Conservation (phyloP, 2,113 vertebrate species). For the Mirounga angustirostris region DNA sequence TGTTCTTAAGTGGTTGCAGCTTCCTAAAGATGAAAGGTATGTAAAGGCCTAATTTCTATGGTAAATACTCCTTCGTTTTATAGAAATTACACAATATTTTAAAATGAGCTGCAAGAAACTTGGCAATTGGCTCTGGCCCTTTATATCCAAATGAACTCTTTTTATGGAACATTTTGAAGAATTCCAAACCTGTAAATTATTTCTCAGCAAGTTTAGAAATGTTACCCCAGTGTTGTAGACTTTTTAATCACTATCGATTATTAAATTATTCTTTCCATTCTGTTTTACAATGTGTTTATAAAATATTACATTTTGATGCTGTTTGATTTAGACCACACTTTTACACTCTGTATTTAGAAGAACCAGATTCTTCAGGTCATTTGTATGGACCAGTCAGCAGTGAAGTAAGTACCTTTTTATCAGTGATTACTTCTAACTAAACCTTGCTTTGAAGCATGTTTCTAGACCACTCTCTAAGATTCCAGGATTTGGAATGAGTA, state of each 20-base stretch:
- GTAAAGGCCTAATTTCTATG: constrained; percentile 5
- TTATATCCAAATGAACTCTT: constrained; percentile 4
- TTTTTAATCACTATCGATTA: constrained; percentile 75
- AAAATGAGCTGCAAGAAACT: constrained; percentile 20
- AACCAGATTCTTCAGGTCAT: constrained; percentile 96
- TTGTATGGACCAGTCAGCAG: constrained; percentile 92
- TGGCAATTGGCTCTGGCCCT: neutral
- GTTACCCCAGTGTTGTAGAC: neutral
- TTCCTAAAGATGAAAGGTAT: constrained; percentile 88
- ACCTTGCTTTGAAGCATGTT: constrained; percentile 26
- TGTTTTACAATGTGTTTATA: constrained; percentile 87
- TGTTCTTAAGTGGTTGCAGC: constrained; percentile 88
- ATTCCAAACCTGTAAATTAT: neutral
- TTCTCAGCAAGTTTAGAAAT: constrained; percentile 45
- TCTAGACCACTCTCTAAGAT: neutral
- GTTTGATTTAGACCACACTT: constrained; percentile 97
- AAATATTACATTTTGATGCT: constrained; percentile 92
- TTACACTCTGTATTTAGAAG: constrained; percentile 98
- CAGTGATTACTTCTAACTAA: neutral
- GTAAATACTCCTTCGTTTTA: neutral
- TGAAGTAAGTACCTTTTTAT: constrained; percentile 89
- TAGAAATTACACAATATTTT: neutral
- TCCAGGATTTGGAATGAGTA: neutral
- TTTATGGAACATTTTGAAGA: constrained; percentile 55
- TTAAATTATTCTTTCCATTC: constrained; percentile 85